These are phyloP conservation scores for Enteromius mattozi DNA, from an alignment of 2,797 vertebrate genomes.

Conservation along the genomic window DNA sequence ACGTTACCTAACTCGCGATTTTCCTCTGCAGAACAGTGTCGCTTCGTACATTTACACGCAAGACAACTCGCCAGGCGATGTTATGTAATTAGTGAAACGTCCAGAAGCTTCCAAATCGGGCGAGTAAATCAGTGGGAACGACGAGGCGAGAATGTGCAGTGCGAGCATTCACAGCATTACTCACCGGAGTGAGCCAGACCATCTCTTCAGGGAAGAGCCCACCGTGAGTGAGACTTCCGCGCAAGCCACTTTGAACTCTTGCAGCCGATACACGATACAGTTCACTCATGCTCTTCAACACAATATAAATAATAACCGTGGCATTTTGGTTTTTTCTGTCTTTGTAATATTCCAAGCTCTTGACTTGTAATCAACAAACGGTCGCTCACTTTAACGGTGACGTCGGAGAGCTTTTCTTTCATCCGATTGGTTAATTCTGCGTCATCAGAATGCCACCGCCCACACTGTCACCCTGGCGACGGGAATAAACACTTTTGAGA, in stretches of 20 bases:
- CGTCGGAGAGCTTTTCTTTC: slow-evolving; percentile 65
- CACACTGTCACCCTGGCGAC: slow-evolving; percentile 72
- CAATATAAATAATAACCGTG: background rate
- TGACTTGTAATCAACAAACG: slow-evolving; percentile 69
- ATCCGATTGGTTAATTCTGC: slow-evolving; percentile 71
- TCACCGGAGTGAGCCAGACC: slow-evolving; percentile 51
- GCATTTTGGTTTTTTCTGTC: slow-evolving; percentile 29
- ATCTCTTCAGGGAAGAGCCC: slow-evolving; percentile 29
- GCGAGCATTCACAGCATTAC: slow-evolving; percentile 47
- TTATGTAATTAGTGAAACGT: slow-evolving; percentile 21
- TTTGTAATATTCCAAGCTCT: slow-evolving; percentile 65
- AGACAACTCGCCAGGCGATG: background rate
- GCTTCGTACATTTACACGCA: background rate
- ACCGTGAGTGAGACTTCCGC: background rate
- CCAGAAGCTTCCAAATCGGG: slow-evolving; percentile 24
- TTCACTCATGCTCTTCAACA: background rate
- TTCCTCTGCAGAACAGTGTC: background rate
- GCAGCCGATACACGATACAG: background rate
- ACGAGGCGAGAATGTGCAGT: slow-evolving; percentile 29
- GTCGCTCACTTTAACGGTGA: slow-evolving; percentile 79
- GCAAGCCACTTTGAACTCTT: background rate
- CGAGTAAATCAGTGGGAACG: slow-evolving; percentile 1
- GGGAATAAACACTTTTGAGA: slow-evolving; percentile 74
- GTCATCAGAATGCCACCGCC: slow-evolving; percentile 68
- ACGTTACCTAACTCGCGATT: background rate